Conservation (phyloP, 2,797 vertebrate genomes). For the Gouania willdenowi region DNA sequence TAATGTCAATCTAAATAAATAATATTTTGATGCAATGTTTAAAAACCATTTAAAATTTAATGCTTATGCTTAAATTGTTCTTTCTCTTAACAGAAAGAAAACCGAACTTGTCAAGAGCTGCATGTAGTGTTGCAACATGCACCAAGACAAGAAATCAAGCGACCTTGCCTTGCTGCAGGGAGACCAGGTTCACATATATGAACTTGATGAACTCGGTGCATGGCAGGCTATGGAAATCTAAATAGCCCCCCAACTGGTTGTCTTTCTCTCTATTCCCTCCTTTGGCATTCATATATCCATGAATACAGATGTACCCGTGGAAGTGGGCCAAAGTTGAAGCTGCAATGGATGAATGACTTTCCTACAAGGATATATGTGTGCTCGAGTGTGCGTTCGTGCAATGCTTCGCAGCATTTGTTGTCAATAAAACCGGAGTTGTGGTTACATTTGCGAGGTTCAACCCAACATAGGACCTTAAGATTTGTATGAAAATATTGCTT, state of each 20-base stretch:
- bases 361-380: slow-evolving; percentile 37
- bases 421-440: too few species aligned
- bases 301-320: slow-evolving; percentile 48
- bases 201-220: slow-evolving; percentile 55
- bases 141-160: slow-evolving; percentile 36
- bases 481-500: too few species aligned
- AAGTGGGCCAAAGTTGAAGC: slow-evolving; percentile 64
- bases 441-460: too few species aligned
- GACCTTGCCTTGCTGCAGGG: slow-evolving; percentile 40
- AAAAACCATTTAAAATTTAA: too few species aligned
- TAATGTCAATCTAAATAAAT: too few species aligned
- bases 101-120: slow-evolving; percentile 49
- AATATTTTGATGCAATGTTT: too few species aligned
- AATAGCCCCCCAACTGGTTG: slow-evolving; percentile 42
- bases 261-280: slow-evolving; percentile 37
- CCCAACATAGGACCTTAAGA: too few species aligned
- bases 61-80: slow-evolving; percentile 8
- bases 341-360: slow-evolving; percentile 55
- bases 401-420: too few species aligned
- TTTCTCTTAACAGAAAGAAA: slow-evolving; percentile 15
- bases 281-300: slow-evolving; percentile 53
- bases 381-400: slow-evolving; percentile 2
- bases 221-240: slow-evolving; percentile 47
- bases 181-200: slow-evolving; percentile 41
- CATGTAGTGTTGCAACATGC: slow-evolving; percentile 42